These are phyloP conservation scores for Drosophila mayaguana DNA, from an alignment of 2,888 invertebrate genomes.

Conservation along the genomic window DNA sequence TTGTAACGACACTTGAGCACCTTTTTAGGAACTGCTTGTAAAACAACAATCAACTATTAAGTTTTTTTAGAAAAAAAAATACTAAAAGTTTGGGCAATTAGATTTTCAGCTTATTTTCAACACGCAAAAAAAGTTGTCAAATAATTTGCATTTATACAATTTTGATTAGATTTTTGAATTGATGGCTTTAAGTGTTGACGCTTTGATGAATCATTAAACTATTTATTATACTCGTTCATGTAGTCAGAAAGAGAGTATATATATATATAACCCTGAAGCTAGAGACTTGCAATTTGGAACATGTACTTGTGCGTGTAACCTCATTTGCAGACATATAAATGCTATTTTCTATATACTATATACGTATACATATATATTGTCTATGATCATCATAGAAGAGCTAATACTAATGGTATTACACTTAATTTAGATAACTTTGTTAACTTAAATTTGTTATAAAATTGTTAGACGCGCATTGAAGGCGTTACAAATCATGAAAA, in stretches of 20 bases:
- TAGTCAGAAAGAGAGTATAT: neutral
- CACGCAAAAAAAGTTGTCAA: slow-evolving; percentile 18
- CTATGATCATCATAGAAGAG: too few relatives aligned
- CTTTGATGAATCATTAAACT: slow-evolving; percentile 36
- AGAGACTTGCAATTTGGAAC: neutral
- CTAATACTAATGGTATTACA: too few relatives aligned
- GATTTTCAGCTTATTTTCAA: slow-evolving; percentile 17
- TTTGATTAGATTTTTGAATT: slow-evolving; percentile 24
- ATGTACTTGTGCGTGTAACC: neutral
- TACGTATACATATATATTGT: neutral
- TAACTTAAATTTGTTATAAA: too few relatives aligned
- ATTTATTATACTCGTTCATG: slow-evolving; percentile 7
- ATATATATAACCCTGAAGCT: neutral
- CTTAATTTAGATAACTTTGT: too few relatives aligned
- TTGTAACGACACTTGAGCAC: slow-evolving; percentile 32
- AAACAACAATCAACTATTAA: slow-evolving; percentile 39
- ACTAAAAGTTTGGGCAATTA: too few relatives aligned
- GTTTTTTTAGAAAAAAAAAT: too few relatives aligned
- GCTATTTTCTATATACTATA: neutral
- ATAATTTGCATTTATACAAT: slow-evolving; percentile 36
- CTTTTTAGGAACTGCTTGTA: slow-evolving; percentile 32
- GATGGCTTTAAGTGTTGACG: slow-evolving; percentile 14
- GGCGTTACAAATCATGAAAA: too few relatives aligned
- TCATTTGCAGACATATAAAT: neutral
- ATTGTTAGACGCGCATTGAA: too few relatives aligned